Conservation (phyloP, 1,140 invertebrate genomes). For the Linepithema humile region DNA sequence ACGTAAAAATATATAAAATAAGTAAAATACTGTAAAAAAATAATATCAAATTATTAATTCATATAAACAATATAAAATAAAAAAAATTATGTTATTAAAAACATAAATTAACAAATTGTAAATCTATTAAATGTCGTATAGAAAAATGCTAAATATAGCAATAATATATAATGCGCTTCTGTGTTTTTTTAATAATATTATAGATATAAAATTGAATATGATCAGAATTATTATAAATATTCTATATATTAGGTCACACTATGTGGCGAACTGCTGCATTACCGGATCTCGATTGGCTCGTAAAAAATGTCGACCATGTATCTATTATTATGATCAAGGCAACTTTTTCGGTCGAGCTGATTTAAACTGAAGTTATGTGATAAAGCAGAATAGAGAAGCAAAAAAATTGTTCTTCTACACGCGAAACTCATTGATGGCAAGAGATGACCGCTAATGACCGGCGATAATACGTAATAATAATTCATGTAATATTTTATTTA, state of each 20-base stretch:
- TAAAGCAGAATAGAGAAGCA: neutral
- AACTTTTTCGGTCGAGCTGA: neutral
- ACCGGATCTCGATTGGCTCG: neutral
- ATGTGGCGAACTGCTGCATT: neutral
- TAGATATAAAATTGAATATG: neutral
- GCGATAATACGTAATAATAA: neutral
- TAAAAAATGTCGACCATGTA: neutral
- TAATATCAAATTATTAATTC: too few relatives aligned
- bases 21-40: too few relatives aligned
- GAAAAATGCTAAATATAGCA: neutral
- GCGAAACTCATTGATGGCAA: neutral
- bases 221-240: neutral
- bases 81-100: neutral
- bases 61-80: neutral
- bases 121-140: neutral
- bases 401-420: neutral
- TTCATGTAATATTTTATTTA: neutral
- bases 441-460: neutral
- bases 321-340: conserved; percentile 19
- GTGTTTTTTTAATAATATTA: neutral
- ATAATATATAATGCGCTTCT: neutral
- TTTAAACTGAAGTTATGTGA: neutral
- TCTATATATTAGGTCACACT: neutral
- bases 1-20: neutral
- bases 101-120: neutral